Conservation (phyloP, 2,888 invertebrate genomes). For the Thecophora atra region DNA sequence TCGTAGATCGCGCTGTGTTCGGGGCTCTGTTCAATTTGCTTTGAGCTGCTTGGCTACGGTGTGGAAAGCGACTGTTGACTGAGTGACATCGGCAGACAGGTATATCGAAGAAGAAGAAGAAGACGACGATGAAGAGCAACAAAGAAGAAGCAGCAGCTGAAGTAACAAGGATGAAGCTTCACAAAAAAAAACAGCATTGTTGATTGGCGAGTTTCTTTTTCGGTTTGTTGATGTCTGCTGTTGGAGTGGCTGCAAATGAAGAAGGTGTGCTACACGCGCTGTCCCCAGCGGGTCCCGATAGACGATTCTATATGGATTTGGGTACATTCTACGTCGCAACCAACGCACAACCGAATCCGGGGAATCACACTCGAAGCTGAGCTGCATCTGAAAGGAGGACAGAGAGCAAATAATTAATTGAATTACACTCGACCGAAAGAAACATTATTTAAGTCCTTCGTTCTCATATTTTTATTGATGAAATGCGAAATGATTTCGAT, state of each 20-base stretch:
- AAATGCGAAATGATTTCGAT: too few relatives aligned
- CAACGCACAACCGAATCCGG: slow-evolving; percentile 18
- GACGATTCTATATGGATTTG: not conserved
- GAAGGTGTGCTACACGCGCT: slow-evolving; percentile 27
- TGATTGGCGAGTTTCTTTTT: not conserved
- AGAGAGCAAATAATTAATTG: not conserved
- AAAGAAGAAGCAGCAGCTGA: too few relatives aligned
- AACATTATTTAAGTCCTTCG: not conserved
- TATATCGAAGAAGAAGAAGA: slow-evolving; percentile 11
- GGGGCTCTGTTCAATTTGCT: not conserved
- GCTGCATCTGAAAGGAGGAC: not conserved
- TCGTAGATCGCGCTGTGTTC: not conserved
- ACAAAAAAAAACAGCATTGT: too few relatives aligned
- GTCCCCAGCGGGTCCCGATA: too few relatives aligned
- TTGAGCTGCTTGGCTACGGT: not conserved
- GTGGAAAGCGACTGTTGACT: not conserved
- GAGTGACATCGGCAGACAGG: slow-evolving; percentile 9
- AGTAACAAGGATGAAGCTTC: too few relatives aligned
- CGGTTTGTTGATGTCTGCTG: not conserved
- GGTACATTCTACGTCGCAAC: slow-evolving; percentile 15
- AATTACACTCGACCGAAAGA: not conserved
- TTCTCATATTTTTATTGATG: too few relatives aligned
- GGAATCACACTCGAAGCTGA: too few relatives aligned
- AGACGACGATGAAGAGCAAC: not conserved
- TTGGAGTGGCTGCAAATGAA: not conserved